These are phyloP conservation scores for Tholera decimalis DNA, from an alignment of 2,888 invertebrate genomes.

Conservation along the genomic window DNA sequence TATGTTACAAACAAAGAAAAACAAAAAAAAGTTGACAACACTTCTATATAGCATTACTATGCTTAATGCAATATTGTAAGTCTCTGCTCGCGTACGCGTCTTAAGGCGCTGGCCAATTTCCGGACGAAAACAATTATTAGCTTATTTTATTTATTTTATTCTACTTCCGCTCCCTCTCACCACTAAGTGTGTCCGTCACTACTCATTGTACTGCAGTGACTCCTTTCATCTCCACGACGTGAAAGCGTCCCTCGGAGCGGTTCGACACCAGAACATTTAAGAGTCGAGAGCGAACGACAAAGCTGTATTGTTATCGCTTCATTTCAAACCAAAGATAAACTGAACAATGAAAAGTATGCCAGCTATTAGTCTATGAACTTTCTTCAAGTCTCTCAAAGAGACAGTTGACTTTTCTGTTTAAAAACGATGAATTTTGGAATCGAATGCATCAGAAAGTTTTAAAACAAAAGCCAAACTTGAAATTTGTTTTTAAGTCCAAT, in stretches of 20 bases:
- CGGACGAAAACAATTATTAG: too few relatives aligned
- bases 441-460: slow-evolving; percentile 26
- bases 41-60: too few relatives aligned
- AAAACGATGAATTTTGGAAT: background rate
- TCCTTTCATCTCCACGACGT: slow-evolving; percentile 59
- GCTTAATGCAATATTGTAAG: too few relatives aligned
- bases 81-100: too few relatives aligned
- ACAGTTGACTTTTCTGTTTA: slow-evolving; percentile 24
- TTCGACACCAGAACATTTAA: slow-evolving; percentile 65
- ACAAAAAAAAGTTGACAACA: too few relatives aligned
- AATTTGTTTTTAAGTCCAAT: slow-evolving; percentile 33
- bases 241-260: slow-evolving; percentile 62
- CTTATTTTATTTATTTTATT: too few relatives aligned
- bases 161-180: slow-evolving; percentile 21
- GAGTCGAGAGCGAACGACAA: slow-evolving; percentile 60
- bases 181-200: slow-evolving; percentile 6
- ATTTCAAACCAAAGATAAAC: slow-evolving; percentile 51
- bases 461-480: slow-evolving; percentile 23
- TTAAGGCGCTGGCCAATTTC: too few relatives aligned
- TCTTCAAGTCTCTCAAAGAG: slow-evolving; percentile 26
- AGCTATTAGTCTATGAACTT: slow-evolving; percentile 44
- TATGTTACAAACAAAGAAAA: too few relatives aligned
- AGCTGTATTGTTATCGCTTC: slow-evolving; percentile 64
- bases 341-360: slow-evolving; percentile 55
- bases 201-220: slow-evolving; percentile 62